A percentile compares a stretch with the other conserved stretches of the same genome.
Evolutionary conservation across 2,888 invertebrate species (phyloP).

Genomic region (Agrotis clavis): DNA sequence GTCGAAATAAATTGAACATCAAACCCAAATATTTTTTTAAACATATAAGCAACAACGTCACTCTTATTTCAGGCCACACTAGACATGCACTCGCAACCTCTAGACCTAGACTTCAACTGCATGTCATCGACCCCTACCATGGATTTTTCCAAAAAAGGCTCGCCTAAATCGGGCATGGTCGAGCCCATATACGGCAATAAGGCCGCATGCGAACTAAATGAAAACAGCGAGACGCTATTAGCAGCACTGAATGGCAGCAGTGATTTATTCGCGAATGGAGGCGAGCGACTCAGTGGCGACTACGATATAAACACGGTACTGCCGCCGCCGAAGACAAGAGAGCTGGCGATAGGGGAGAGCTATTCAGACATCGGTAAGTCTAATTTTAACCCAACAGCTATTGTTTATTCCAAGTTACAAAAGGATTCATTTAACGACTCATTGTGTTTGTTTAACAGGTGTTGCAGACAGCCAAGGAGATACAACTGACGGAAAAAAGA

Average conservation of each 20-base stretch:
- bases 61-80: slow-evolving; percentile 77
- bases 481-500: slow-evolving; percentile 96
- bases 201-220: slow-evolving; percentile 84
- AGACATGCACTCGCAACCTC: slow-evolving; percentile 87
- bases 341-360: slow-evolving; percentile 90
- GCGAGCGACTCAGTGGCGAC: slow-evolving; percentile 87
- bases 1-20: too few species aligned
- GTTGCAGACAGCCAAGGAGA: slow-evolving; percentile 92
- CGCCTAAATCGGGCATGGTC: slow-evolving; percentile 84
- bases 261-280: slow-evolving; percentile 87
- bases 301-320: slow-evolving; percentile 88
- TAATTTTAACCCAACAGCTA: slow-evolving; percentile 32
- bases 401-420: slow-evolving; percentile 44
- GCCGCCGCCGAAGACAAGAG: slow-evolving; percentile 88
- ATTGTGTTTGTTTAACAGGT: slow-evolving; percentile 73
- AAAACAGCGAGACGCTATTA: slow-evolving; percentile 83
- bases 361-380: slow-evolving; percentile 89
- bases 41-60: slow-evolving; percentile 7
- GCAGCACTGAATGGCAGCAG: slow-evolving; percentile 84
- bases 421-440: slow-evolving; percentile 49
- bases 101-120: slow-evolving; percentile 89
- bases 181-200: slow-evolving; percentile 90
- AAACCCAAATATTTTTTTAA: neutral
- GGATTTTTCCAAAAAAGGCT: slow-evolving; percentile 86
- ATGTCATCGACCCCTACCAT: slow-evolving; percentile 87